Percentiles rank a stretch among this genome's conserved stretches.
phyloP scores from a whole-genome alignment of 2,888 invertebrate genomes.

The Orchestes rusci region DNA sequence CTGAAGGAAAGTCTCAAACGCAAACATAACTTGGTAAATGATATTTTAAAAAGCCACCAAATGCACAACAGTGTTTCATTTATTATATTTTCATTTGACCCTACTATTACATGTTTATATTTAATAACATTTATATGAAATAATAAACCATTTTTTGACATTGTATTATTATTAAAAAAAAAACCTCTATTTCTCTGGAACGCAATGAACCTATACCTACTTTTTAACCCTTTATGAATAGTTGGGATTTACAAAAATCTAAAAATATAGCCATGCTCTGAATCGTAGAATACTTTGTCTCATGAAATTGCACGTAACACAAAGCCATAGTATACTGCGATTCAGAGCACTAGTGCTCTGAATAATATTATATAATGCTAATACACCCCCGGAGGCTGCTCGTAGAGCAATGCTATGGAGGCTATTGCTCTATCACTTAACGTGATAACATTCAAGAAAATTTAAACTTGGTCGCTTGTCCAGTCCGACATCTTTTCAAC shows the following conservation, averaged over 20 bases:
- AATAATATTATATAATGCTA: too few species aligned
- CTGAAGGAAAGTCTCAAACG: neutral
- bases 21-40: neutral
- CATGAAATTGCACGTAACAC: constrained; percentile 7
- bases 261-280: constrained; percentile 1
- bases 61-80: constrained; percentile 3
- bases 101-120: neutral
- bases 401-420: too few species aligned
- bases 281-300: neutral
- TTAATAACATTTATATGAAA: constrained; percentile 3
- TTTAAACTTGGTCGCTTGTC: too few species aligned
- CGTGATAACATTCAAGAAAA: too few species aligned
- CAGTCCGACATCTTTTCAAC: too few species aligned
- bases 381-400: too few species aligned
- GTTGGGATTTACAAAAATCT: neutral
- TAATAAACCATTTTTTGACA: constrained; percentile 5
- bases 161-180: too few species aligned
- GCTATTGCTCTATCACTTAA: too few species aligned
- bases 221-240: neutral
- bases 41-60: constrained; percentile 2
- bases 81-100: constrained; percentile 3
- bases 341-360: too few species aligned
- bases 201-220: too few species aligned
- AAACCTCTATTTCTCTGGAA: too few species aligned
- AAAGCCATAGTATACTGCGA: constrained; percentile 8